Conservation (phyloP, 1,140 invertebrate species). For the Gryon sp. region DNA sequence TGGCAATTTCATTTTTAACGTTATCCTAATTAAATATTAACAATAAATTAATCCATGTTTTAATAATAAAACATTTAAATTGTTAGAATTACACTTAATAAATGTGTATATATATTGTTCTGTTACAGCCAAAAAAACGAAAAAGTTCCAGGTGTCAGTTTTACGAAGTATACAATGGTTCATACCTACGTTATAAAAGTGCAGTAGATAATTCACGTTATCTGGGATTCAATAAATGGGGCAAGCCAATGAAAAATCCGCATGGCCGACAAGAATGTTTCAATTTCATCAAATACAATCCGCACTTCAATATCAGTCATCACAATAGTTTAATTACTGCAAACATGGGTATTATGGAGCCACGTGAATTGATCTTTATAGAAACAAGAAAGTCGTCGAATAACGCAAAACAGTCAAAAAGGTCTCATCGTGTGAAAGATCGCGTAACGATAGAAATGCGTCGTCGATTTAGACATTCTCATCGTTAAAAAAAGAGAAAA, state of each 20-base stretch:
- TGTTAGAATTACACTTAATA: background rate
- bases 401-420: conserved; percentile 65
- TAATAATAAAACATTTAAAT: too few relatives aligned
- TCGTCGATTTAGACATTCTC: conserved; percentile 75
- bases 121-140: conserved; percentile 75
- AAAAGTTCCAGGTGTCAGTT: conserved; percentile 80
- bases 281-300: conserved; percentile 80
- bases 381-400: conserved; percentile 49
- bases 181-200: conserved; percentile 79
- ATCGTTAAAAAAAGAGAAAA: conserved; percentile 73
- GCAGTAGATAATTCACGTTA: conserved; percentile 74
- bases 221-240: conserved; percentile 79
- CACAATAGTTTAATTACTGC: conserved; percentile 79
- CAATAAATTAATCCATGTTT: too few relatives aligned
- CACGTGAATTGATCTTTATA: conserved; percentile 61
- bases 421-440: conserved; percentile 64
- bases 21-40: too few relatives aligned
- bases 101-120: conserved; percentile 15
- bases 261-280: conserved; percentile 77
- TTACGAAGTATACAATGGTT: conserved; percentile 79
- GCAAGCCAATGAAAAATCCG: conserved; percentile 76
- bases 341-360: conserved; percentile 70
- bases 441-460: conserved; percentile 68
- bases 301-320: conserved; percentile 77
- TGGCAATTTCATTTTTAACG: too few relatives aligned